These are phyloP conservation scores for Stegastes partitus DNA, from an alignment of 2,113 vertebrate species.

Conservation along the genomic window DNA sequence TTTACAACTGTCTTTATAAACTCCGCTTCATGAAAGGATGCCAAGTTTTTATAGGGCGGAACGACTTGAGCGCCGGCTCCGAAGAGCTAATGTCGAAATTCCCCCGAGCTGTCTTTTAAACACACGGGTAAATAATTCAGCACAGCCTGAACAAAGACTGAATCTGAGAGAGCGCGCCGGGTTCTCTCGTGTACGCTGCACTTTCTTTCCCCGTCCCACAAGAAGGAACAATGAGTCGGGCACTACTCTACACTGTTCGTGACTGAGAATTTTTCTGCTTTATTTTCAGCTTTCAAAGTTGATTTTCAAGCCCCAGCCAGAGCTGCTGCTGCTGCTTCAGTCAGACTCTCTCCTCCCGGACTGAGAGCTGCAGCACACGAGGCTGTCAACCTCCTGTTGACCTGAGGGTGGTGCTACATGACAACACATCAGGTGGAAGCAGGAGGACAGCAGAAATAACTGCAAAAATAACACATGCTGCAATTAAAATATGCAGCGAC, in stretches of 20 bases:
- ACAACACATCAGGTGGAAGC: slow-evolving; percentile 81
- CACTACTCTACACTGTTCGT: slow-evolving; percentile 34
- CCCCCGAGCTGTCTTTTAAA: slow-evolving; percentile 71
- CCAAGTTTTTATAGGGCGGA: slow-evolving; percentile 45
- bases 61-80: slow-evolving; percentile 36
- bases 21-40: slow-evolving; percentile 48
- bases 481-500: background rate
- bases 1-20: slow-evolving; percentile 41
- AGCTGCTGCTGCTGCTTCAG: slow-evolving; percentile 26
- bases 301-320: slow-evolving; percentile 18
- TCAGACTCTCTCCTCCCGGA: slow-evolving; percentile 28
- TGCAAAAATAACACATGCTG: background rate
- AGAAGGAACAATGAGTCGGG: slow-evolving; percentile 59
- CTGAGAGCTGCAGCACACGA: slow-evolving; percentile 10
- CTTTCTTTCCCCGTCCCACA: slow-evolving; percentile 65
- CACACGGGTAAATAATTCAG: slow-evolving; percentile 80
- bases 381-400: slow-evolving; percentile 77
- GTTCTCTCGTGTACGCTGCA: slow-evolving; percentile 57
- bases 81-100: slow-evolving; percentile 58
- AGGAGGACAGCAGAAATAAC: background rate
- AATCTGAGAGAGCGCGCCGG: slow-evolving; percentile 50
- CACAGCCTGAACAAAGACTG: slow-evolving; percentile 71
- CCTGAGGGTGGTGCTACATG: slow-evolving; percentile 97
- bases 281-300: slow-evolving; percentile 43
- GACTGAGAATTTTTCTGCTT: slow-evolving; percentile 31